phyloP scores from a whole-genome alignment of 2,797 vertebrate species.

The Cephalopachus bancanus region DNA sequence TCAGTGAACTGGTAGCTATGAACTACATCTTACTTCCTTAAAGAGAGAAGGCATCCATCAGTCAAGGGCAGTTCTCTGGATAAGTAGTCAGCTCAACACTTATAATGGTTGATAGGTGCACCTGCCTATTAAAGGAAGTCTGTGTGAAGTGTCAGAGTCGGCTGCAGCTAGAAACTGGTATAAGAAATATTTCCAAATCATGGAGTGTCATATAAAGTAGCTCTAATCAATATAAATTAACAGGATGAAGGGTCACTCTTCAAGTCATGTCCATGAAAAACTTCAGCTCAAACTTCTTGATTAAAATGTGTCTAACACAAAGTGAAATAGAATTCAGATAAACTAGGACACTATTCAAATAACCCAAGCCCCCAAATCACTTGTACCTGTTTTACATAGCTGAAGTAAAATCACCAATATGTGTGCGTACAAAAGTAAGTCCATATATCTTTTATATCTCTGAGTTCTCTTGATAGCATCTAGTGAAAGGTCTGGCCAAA shows the following conservation, averaged over 20 bases:
- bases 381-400: background rate
- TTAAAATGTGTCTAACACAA: background rate
- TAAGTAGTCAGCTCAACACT: background rate
- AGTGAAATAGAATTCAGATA: background rate
- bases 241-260: background rate
- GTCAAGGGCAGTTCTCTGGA: background rate
- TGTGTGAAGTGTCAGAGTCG: background rate
- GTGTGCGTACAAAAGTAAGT: background rate
- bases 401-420: background rate
- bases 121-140: background rate
- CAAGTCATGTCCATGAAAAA: conserved; percentile 44
- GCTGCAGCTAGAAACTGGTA: background rate
- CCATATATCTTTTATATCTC: background rate
- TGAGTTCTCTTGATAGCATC: background rate
- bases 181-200: background rate
- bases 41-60: background rate
- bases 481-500: background rate
- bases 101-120: background rate
- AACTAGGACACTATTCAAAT: background rate
- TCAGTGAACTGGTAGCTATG: background rate
- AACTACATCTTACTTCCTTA: conserved; percentile 8
- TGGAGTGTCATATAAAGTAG: background rate
- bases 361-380: background rate
- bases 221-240: background rate
- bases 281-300: background rate